Percentiles rank a stretch among this genome's conserved stretches.
Conservation (phyloP, 2,888 invertebrate species). For the Norana najaformis region DNA sequence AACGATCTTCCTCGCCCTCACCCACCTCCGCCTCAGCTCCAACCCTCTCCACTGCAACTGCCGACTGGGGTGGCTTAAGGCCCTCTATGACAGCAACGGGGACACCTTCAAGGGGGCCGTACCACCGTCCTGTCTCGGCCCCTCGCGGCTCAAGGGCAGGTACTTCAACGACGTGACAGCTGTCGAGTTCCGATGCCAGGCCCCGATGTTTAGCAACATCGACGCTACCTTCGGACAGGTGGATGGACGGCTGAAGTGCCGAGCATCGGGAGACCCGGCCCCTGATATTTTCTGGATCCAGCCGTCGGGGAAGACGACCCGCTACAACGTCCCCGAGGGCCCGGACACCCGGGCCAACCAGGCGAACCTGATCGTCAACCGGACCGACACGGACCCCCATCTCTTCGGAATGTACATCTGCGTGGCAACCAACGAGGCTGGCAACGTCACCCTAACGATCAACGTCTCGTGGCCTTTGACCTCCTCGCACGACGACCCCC, state of each 20-base stretch:
- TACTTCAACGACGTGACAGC: constrained; percentile 50
- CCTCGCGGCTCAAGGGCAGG: constrained; percentile 49
- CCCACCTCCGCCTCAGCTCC: constrained; percentile 54
- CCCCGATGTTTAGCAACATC: constrained; percentile 59
- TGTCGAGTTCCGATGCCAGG: constrained; percentile 49
- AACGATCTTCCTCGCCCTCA: constrained; percentile 52
- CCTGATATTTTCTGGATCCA: constrained; percentile 59
- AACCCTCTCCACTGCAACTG: constrained; percentile 61
- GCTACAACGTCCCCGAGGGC: constrained; percentile 47
- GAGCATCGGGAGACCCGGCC: constrained; percentile 58
- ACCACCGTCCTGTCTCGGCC: constrained; percentile 54
- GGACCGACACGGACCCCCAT: constrained; percentile 46
- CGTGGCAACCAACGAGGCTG: constrained; percentile 58
- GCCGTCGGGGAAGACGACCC: constrained; percentile 54
- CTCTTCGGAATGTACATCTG: constrained; percentile 53
- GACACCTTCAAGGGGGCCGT: constrained; percentile 48
- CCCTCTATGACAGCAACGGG: constrained; percentile 49
- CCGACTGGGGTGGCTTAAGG: constrained; percentile 56
- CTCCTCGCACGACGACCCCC: constrained; percentile 54
- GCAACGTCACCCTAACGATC: constrained; percentile 58
- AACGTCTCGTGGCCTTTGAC: constrained; percentile 55
- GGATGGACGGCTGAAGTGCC: constrained; percentile 54
- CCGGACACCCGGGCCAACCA: background rate
- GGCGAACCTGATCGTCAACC: background rate
- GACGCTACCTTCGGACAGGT: constrained; percentile 56